Evolutionary conservation across 2,113 vertebrate genomes (phyloP).

Genomic region (Plectropomus leopardus): DNA sequence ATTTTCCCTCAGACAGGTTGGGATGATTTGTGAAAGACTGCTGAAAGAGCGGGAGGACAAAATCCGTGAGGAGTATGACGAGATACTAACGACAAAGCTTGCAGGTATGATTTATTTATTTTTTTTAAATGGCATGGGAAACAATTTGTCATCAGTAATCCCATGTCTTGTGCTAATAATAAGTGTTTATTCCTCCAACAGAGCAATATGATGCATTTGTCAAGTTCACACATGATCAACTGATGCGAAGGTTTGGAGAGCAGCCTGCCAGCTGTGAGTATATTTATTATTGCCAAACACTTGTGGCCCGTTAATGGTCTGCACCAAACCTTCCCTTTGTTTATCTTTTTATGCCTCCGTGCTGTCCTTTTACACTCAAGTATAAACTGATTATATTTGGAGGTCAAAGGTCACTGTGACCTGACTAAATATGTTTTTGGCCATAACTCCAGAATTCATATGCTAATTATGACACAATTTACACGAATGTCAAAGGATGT

Average conservation of each 20-base stretch:
- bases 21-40: conserved; percentile 99
- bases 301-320: not conserved
- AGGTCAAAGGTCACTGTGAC: too few relatives aligned
- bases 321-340: not conserved
- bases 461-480: too few relatives aligned
- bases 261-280: conserved; percentile 99
- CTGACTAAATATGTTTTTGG: too few relatives aligned
- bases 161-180: not conserved
- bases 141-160: not conserved
- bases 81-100: conserved; percentile 97
- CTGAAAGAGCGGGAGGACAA: conserved; percentile 99
- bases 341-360: too few relatives aligned
- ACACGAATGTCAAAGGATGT: too few relatives aligned
- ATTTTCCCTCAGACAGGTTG: conserved; percentile 97
- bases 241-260: conserved; percentile 99
- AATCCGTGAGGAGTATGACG: conserved; percentile 97
- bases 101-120: conserved; percentile 86
- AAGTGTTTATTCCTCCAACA: conserved; percentile 68
- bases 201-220: conserved; percentile 99
- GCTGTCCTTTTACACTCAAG: too few relatives aligned
- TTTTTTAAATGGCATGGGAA: not conserved
- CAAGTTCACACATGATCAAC: conserved; percentile 99
- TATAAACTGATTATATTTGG: too few relatives aligned
- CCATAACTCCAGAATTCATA: too few relatives aligned
- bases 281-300: not conserved